Evolutionary conservation across 2,797 vertebrate genomes (phyloP), one percentile per base, ranked within the genome.

Genomic region (Myripristis jacobus): DNA sequence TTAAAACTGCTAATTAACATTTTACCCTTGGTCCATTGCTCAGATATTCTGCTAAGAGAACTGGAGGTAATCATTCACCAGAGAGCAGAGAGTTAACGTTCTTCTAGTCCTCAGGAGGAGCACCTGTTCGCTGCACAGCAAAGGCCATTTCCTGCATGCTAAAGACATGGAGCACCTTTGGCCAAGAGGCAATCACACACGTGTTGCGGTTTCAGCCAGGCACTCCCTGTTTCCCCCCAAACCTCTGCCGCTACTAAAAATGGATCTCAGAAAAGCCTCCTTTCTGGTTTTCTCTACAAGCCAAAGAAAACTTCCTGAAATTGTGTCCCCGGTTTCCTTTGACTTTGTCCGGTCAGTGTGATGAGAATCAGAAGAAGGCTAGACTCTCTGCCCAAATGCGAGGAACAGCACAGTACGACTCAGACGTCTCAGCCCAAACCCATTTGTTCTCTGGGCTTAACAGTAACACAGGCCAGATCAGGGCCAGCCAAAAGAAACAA

Each of bases 241-340:
- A 81, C 58, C 78, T 79, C 70, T 15, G 48, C 81, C 22, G 52
- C 72, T 76, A 71, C 90, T 93, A 92, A 93, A 93, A 94, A 93
- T 92, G 89, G 87, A 91, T 73, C 68, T 79, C 66, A 73, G 77
- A 87, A 80, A 88, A 84, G 77, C 68, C 65, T 87, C 58, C 71
- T 83, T 50, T 77, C 47, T 75, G 83, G 73, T 79, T 89, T 87
- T 88, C 83, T 87, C 78, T 67, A 25, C 50, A n/a, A 74, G 90
- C 92, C 90, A 93, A 93, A 89, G 80, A 88, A 92, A 92, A 94
- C 93, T 93, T 95, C 93, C 94, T 93, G 88, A 95, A 93, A 95
- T 94, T 92, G 93, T 94, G 89, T 93, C 83, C 75, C 73, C 73
- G 73, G 82, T 87, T 93, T 92, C 93, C 91, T 87, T 80, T 62